These are phyloP conservation scores for Nothocercus julius DNA, from an alignment of 2,113 vertebrate genomes.

Conservation along the genomic window DNA sequence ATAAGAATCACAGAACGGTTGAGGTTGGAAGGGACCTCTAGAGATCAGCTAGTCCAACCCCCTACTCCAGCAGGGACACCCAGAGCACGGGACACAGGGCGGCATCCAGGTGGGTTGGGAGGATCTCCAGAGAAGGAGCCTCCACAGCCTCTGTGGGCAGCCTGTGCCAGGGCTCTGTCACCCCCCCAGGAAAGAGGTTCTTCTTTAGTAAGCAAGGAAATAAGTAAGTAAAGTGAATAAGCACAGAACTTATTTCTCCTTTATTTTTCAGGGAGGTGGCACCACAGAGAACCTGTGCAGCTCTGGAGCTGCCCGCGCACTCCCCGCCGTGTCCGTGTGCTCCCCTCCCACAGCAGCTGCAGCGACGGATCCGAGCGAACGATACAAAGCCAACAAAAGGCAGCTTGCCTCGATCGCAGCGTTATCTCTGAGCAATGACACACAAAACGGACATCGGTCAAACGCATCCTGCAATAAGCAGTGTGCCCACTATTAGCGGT, in stretches of 20 bases:
- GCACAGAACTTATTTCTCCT: not conserved
- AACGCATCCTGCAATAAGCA: rapidly evolving
- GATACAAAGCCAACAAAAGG: not conserved
- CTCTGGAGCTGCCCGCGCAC: rapidly evolving
- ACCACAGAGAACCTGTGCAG: not conserved
- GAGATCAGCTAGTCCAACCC: too few species aligned
- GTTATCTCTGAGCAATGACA: not conserved
- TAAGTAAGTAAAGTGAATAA: too few species aligned
- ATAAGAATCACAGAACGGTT: not conserved
- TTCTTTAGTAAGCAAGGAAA: too few species aligned
- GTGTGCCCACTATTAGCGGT: not conserved
- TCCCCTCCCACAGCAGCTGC: not conserved
- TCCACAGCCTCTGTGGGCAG: too few species aligned
- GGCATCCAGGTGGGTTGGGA: too few species aligned
- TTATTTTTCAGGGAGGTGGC: not conserved
- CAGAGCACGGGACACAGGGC: too few species aligned
- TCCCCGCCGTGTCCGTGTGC: rapidly evolving
- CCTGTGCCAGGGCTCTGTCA: too few species aligned
- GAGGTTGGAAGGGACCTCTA: too few species aligned
- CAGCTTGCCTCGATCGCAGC: not conserved
- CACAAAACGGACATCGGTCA: not conserved
- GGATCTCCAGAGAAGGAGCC: too few species aligned
- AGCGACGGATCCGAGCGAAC: not conserved
- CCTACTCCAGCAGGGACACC: too few species aligned
- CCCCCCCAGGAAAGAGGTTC: too few species aligned